These are phyloP conservation scores for Meloidogyne exigua DNA, from an alignment of 1,140 invertebrate species.

Conservation along the genomic window DNA sequence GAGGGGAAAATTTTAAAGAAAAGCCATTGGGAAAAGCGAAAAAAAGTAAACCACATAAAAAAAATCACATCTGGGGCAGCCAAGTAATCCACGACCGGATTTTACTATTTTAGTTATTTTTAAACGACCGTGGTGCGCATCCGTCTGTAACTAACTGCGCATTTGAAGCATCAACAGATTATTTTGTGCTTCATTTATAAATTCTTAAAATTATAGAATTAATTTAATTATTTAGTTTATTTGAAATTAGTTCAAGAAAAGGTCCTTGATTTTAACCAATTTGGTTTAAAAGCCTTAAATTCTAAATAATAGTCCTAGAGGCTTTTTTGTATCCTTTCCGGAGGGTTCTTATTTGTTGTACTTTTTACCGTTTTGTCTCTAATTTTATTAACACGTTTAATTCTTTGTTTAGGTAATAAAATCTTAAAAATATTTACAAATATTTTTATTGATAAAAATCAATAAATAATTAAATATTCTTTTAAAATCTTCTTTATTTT, in stretches of 20 bases:
- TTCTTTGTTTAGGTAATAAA: too few relatives aligned
- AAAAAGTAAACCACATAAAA: background rate
- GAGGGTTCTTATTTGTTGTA: too few relatives aligned
- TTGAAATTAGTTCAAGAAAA: too few relatives aligned
- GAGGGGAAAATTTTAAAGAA: background rate
- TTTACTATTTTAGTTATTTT: background rate
- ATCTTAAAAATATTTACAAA: too few relatives aligned
- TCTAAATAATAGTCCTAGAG: too few relatives aligned
- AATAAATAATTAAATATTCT: conserved; percentile 1
- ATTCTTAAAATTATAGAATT: background rate
- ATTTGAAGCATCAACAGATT: background rate
- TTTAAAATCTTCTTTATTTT: conserved; percentile 1
- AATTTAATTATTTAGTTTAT: conserved; percentile 1
- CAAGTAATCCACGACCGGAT: background rate
- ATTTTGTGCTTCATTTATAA: background rate
- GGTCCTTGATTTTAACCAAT: too few relatives aligned
- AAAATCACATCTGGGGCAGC: background rate
- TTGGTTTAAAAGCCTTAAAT: too few relatives aligned
- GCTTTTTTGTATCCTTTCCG: too few relatives aligned
- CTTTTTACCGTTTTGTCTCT: too few relatives aligned
- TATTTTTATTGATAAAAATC: background rate
- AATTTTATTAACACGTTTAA: too few relatives aligned
- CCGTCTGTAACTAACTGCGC: background rate
- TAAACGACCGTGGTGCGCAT: background rate
- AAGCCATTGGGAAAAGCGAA: background rate